A percentile compares a stretch with the other conserved stretches of the same genome.
Conservation (phyloP, 2,113 vertebrate genomes). For the Daphoenositta chrysoptera region DNA sequence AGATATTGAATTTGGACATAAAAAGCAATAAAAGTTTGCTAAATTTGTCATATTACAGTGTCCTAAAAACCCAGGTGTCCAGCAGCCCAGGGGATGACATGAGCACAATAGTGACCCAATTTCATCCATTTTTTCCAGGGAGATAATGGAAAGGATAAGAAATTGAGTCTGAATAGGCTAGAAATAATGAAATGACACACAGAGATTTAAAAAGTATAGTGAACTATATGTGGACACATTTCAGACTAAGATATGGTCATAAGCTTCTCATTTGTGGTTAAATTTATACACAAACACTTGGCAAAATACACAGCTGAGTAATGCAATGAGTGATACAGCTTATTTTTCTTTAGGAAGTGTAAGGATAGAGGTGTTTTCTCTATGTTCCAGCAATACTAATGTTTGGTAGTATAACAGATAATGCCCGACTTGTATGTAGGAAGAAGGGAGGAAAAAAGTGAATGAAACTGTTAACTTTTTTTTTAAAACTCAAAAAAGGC, state of each 20-base stretch:
- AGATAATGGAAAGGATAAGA: neutral
- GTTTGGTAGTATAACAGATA: neutral
- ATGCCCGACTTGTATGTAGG: neutral
- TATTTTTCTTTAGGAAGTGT: neutral
- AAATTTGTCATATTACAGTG: neutral
- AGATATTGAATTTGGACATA: neutral
- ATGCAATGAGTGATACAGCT: neutral
- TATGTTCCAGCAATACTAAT: neutral
- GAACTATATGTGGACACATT: neutral
- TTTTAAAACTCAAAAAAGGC: neutral
- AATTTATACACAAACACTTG: neutral
- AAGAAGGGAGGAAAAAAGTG: neutral
- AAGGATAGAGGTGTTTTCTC: neutral
- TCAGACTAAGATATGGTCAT: neutral
- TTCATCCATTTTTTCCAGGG: neutral
- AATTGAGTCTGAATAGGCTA: neutral
- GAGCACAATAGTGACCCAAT: neutral
- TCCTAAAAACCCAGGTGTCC: neutral
- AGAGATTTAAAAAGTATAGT: neutral
- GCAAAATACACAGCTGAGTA: neutral
- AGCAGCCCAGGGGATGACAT: neutral
- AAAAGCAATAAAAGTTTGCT: neutral
- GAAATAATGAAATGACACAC: neutral
- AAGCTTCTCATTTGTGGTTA: neutral
- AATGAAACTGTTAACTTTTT: neutral